Percentiles rank a stretch among this genome's conserved stretches.
These are phyloP conservation scores for Diarsia dahlii DNA, from an alignment of 2,888 invertebrate species.

Conservation along the genomic window DNA sequence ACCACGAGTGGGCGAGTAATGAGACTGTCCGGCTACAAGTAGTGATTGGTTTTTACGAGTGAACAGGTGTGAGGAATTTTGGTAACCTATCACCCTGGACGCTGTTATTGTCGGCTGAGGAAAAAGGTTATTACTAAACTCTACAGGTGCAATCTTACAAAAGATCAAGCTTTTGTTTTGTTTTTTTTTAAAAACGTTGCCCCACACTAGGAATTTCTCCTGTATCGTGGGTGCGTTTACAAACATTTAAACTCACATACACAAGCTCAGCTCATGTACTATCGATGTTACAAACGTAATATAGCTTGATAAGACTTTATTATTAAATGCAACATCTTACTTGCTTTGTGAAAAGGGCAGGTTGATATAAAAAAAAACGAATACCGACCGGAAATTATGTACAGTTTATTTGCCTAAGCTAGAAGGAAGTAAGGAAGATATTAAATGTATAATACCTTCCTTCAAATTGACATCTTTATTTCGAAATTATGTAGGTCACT, in stretches of 20 bases:
- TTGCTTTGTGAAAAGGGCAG: not conserved
- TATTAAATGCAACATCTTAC: not conserved
- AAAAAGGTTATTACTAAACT: constrained; percentile 10
- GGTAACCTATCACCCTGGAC: not conserved
- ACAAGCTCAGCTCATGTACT: constrained; percentile 1
- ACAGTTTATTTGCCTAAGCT: not conserved
- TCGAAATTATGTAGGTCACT: no score
- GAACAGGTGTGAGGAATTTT: constrained; percentile 49
- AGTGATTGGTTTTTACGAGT: constrained; percentile 45
- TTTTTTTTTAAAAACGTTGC: no score
- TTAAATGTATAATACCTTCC: not conserved
- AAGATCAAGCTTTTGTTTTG: no score
- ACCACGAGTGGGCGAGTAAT: constrained; percentile 58
- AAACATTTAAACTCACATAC: no score
- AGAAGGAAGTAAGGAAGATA: not conserved
- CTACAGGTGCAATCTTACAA: constrained; percentile 2
- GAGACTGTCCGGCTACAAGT: constrained; percentile 47
- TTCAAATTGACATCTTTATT: no score
- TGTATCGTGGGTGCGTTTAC: no score
- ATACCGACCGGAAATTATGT: no score
- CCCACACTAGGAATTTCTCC: no score
- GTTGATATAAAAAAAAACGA: not conserved
- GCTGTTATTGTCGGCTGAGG: not conserved
- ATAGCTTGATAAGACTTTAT: not conserved
- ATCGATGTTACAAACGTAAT: not conserved